These are phyloP conservation scores for Pyrocephalus nanus DNA, from an alignment of 2,797 vertebrate genomes.

Conservation along the genomic window DNA sequence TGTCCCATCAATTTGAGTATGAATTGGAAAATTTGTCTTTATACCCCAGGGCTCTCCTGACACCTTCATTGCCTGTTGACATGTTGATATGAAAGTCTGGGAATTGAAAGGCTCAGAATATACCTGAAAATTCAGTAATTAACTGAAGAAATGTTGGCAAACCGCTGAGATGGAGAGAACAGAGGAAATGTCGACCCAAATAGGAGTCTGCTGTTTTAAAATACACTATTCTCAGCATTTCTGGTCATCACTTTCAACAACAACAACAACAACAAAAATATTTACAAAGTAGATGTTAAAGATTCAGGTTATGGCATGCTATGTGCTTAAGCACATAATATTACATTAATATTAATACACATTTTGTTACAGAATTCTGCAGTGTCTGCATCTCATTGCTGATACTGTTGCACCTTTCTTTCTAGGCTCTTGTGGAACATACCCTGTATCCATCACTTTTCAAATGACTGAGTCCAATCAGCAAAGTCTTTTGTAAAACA, in stretches of 20 bases:
- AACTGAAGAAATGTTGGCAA: constrained; percentile 19
- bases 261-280: too few relatives aligned
- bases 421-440: constrained; percentile 32
- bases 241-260: not conserved
- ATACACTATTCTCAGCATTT: not conserved
- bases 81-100: not conserved
- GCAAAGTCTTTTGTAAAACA: constrained; percentile 62
- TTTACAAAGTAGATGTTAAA: not conserved
- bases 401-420: constrained; percentile 32
- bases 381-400: constrained; percentile 12
- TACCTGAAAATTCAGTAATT: constrained; percentile 36
- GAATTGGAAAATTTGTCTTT: constrained; percentile 15
- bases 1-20: not conserved
- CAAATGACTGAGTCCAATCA: constrained; percentile 55
- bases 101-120: not conserved
- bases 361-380: not conserved
- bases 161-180: not conserved
- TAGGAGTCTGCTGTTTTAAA: not conserved
- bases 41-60: not conserved
- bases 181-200: not conserved
- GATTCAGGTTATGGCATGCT: not conserved
- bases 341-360: not conserved
- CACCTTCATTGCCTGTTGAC: not conserved
- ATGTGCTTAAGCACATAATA: not conserved
- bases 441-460: not conserved